Evolutionary conservation across 2,113 vertebrate genomes (phyloP).

Genomic region (Phyllopteryx taeniolatus): DNA sequence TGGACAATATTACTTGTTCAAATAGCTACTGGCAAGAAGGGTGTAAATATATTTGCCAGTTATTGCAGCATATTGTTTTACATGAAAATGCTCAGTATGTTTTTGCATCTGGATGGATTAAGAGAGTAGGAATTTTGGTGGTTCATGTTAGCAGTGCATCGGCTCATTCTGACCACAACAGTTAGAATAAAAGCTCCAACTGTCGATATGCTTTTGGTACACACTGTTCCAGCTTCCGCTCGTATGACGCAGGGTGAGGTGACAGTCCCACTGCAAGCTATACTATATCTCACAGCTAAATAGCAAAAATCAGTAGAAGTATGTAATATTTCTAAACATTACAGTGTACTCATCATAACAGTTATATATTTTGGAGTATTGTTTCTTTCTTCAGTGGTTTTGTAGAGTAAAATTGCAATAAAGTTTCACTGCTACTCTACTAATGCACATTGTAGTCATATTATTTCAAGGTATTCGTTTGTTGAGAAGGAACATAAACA

Average conservation of each 20-base stretch:
- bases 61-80: neutral
- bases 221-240: conserved; percentile 50
- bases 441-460: neutral
- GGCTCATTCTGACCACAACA: conserved; percentile 4
- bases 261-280: conserved; percentile 40
- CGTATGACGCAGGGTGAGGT: conserved; percentile 26
- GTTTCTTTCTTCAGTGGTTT: neutral
- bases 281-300: conserved; percentile 24
- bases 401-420: neutral
- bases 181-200: conserved; percentile 41
- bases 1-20: neutral
- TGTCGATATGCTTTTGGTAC: conserved; percentile 47
- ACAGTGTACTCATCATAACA: neutral
- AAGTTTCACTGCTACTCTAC: neutral
- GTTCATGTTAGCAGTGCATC: neutral
- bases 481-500: neutral
- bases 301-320: conserved; percentile 13
- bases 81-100: neutral
- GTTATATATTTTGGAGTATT: neutral
- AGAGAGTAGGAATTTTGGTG: neutral
- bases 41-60: neutral
- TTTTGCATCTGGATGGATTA: neutral
- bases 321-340: neutral
- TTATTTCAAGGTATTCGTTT: neutral
- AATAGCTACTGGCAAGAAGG: neutral